Evolutionary conservation across 2,797 vertebrate genomes (phyloP).

Genomic region (Bovichtus variegatus): DNA sequence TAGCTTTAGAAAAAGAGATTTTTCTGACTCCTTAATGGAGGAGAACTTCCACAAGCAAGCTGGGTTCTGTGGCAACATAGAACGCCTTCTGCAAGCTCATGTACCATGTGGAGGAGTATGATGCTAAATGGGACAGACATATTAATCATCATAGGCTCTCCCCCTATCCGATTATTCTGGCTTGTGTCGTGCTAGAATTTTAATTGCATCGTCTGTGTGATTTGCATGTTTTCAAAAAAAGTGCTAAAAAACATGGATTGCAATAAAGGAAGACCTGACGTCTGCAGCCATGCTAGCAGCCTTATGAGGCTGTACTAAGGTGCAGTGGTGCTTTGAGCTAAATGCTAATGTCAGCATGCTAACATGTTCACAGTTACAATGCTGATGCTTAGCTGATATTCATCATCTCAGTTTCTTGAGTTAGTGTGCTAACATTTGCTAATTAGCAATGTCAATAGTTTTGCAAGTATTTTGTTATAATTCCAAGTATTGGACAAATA

Average conservation of each 20-base stretch:
- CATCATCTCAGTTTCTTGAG: no score
- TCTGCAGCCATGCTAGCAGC: background rate
- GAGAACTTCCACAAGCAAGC: conserved; percentile 7
- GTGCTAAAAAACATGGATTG: background rate
- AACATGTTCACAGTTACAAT: no score
- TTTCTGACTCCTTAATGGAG: background rate
- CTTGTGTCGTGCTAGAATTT: background rate
- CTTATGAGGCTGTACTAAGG: background rate
- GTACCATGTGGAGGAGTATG: conserved; percentile 23
- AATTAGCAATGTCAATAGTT: background rate
- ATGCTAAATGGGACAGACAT: conserved; percentile 9
- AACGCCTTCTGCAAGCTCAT: background rate
- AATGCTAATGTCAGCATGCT: no score
- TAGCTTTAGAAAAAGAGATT: conserved; percentile 10
- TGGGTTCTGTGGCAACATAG: background rate
- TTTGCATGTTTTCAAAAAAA: background rate
- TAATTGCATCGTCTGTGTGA: conserved; percentile 11
- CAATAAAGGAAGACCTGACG: background rate
- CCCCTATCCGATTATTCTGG: conserved; percentile 13
- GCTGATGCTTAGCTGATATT: no score
- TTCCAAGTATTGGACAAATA: background rate
- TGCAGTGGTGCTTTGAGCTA: background rate
- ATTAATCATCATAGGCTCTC: conserved; percentile 20
- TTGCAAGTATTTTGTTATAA: background rate
- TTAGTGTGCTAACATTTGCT: background rate